Evolutionary conservation across 2,797 vertebrate genomes (phyloP), one percentile per base, ranked within the genome.

Genomic region (Pyrocephalus nanus): DNA sequence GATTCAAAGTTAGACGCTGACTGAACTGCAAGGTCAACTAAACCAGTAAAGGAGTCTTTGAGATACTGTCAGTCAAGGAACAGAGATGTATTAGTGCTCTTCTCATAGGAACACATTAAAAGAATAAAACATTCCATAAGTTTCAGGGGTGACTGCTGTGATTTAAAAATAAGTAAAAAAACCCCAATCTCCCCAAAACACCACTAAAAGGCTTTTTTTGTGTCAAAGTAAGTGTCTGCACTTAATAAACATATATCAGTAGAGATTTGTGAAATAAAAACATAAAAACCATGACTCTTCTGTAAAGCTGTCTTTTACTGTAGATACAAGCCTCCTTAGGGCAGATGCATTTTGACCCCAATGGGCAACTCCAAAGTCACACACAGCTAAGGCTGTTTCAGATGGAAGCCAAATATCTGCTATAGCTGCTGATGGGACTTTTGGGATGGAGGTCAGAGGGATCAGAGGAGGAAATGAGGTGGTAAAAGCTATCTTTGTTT

Each of bases 281-380:
- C 0, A 60, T 29, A 79, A 91, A 58, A n/a, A 2, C 0, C 10
- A 9, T 27, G 5, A 22, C 27, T 40, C 38, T 80, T 76, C 32
- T 26, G 55, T 38, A 38, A 40, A 83, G 11, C 17, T 48, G 8
- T 32, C 9, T 61, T 74, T 65, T 12, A 83, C 14, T 11, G 29
- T 32, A 84, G 30, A 34, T 29, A 58, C 3, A 55, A 70, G 11
- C 17, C 61, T 86, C 32, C 32, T n/a, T 23, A 67, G 12, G 20
- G 40, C 23, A 71, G 25, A 32, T 40, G 19, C 2, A 4, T 70
- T 90, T 88, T 47, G 43, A 30, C 36, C 12, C 53, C 47, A 65
- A 50, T 3, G 16, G 45, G 18, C 25, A 87, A 21, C 13, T 64
- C 53, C 66, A 64, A 60, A 29, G 53, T 67, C 57, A 69, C 14